A percentile compares a stretch with the other conserved stretches of the same genome.
These are phyloP conservation scores for Epizoanthus scotinus DNA, from an alignment of 92 coral and sea anemone genomes.

Conservation along the genomic window DNA sequence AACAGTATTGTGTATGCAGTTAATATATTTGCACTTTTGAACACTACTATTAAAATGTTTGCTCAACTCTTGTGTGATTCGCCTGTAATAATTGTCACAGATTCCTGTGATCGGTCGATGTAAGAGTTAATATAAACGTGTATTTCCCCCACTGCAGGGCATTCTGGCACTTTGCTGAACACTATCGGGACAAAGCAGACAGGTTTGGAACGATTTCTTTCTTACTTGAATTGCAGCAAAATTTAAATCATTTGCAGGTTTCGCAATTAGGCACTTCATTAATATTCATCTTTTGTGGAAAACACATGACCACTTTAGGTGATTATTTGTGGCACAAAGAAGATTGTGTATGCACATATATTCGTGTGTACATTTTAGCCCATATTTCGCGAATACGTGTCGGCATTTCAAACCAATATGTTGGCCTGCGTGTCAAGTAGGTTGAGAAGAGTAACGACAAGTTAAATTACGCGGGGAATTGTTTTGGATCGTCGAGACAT, in stretches of 20 bases:
- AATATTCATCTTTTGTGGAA: slow-evolving; percentile 53
- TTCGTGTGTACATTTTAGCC: background rate
- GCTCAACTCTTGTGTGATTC: background rate
- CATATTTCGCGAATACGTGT: background rate
- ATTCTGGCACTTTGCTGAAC: slow-evolving; percentile 91
- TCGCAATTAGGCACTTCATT: slow-evolving; percentile 14
- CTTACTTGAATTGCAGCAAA: slow-evolving; percentile 28
- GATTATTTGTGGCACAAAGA: slow-evolving; percentile 9
- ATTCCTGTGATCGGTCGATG: background rate
- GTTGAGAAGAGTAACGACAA: too few relatives aligned
- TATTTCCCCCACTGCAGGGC: slow-evolving; percentile 55
- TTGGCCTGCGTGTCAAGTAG: background rate
- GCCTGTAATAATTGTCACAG: too few relatives aligned
- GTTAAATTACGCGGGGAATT: background rate
- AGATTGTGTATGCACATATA: background rate
- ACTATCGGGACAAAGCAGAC: slow-evolving; percentile 91
- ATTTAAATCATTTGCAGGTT: slow-evolving; percentile 2
- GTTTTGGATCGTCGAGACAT: background rate
- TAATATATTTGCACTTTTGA: slow-evolving; percentile 2
- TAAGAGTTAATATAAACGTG: background rate
- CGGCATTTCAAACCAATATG: background rate
- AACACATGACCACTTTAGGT: slow-evolving; percentile 18
- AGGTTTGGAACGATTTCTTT: slow-evolving; percentile 56
- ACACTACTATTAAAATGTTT: background rate
- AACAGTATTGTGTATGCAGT: slow-evolving; percentile 4